phyloP scores from a whole-genome alignment of 2,888 invertebrate species.

The Thumatha senex region DNA sequence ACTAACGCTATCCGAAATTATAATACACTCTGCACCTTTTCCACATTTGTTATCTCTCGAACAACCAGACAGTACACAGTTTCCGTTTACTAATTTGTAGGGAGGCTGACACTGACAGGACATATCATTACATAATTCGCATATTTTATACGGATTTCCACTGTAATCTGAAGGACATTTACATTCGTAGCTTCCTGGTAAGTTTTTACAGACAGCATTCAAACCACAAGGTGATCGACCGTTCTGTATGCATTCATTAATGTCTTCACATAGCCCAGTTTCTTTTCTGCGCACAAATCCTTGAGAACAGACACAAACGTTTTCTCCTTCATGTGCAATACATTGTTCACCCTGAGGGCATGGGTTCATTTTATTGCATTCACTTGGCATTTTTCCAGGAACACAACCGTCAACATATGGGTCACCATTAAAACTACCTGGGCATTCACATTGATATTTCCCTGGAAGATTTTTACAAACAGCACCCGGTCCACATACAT shows the following conservation, averaged over 20 bases:
- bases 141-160: constrained; percentile 94
- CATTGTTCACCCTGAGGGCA: constrained; percentile 94
- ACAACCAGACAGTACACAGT: constrained; percentile 93
- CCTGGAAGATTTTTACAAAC: constrained; percentile 95
- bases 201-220: constrained; percentile 95
- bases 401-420: constrained; percentile 91
- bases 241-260: constrained; percentile 92
- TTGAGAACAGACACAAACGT: constrained; percentile 94
- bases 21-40: constrained; percentile 94
- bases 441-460: constrained; percentile 93
- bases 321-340: constrained; percentile 89
- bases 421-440: constrained; percentile 91
- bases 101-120: constrained; percentile 95
- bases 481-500: constrained; percentile 92
- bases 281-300: constrained; percentile 91
- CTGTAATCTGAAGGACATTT: constrained; percentile 94
- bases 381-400: constrained; percentile 85
- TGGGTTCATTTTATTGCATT: constrained; percentile 89
- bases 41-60: constrained; percentile 92
- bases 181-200: constrained; percentile 96
- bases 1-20: constrained; percentile 94
- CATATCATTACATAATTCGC: constrained; percentile 92
- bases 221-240: constrained; percentile 93
- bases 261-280: constrained; percentile 91
- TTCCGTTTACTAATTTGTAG: constrained; percentile 91